Percentiles rank a stretch among this genome's conserved stretches.
These are phyloP conservation scores for Numenius phaeopus DNA, from an alignment of 2,797 vertebrate species.

Conservation along the genomic window DNA sequence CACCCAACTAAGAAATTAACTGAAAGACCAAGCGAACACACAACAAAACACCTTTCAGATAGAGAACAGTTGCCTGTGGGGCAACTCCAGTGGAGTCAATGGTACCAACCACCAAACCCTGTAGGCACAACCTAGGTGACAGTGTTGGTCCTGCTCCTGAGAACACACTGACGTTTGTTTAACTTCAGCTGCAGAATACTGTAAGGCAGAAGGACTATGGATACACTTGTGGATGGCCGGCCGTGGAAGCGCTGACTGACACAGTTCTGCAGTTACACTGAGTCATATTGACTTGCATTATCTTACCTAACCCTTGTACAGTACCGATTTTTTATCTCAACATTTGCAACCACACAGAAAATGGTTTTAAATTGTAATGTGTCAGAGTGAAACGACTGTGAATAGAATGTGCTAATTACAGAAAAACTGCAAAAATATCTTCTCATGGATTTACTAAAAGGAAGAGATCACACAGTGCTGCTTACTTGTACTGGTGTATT, in stretches of 20 bases:
- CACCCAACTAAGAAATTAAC: not conserved
- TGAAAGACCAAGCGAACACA: not conserved
- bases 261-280: constrained; percentile 51
- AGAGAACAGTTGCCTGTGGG: not conserved
- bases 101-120: not conserved
- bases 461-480: not conserved
- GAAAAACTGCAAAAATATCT: not conserved
- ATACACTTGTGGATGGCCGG: not conserved
- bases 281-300: constrained; percentile 90
- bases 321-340: constrained; percentile 66
- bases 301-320: constrained; percentile 65
- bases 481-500: not conserved
- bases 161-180: not conserved
- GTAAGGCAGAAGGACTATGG: not conserved
- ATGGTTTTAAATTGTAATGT: not conserved
- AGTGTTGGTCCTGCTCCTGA: not conserved
- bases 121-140: not conserved
- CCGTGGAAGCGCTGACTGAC: not conserved
- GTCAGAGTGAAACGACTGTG: not conserved
- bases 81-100: not conserved
- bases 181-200: not conserved
- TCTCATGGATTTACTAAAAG: not conserved
- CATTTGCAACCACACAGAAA: not conserved
- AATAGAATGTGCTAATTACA: not conserved
- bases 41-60: not conserved